A percentile compares a stretch with the other conserved stretches of the same genome.
phyloP scores from a whole-genome alignment of 2,888 invertebrate species.

The Drosophila neotestacea region DNA sequence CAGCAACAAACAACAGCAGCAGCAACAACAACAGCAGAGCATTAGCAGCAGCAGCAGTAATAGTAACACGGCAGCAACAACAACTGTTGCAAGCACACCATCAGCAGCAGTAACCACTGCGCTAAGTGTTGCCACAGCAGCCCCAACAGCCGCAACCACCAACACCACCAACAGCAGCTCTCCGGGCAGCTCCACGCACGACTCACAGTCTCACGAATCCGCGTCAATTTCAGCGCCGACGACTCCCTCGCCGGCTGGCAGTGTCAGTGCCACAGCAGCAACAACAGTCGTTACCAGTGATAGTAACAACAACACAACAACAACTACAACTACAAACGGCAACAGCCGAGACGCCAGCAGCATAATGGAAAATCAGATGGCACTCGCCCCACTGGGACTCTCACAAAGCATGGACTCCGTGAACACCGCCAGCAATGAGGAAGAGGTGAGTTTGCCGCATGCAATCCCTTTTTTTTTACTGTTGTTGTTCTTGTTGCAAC shows the following conservation, averaged over 20 bases:
- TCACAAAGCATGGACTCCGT: conserved; percentile 99
- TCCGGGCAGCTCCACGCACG: conserved; percentile 74
- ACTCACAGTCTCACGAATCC: conserved; percentile 75
- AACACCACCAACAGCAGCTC: conserved; percentile 53
- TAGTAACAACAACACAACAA: conserved; percentile 76
- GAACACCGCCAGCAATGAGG: conserved; percentile 97
- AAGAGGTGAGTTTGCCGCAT: conserved; percentile 91
- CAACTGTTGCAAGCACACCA: conserved; percentile 46
- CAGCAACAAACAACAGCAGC: conserved; percentile 60
- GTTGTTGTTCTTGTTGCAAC: neutral
- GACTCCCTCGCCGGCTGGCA: conserved; percentile 78
- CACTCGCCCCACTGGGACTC: conserved; percentile 90
- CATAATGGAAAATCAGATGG: conserved; percentile 86
- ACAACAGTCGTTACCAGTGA: conserved; percentile 71
- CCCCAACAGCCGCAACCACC: conserved; percentile 53
- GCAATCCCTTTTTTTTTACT: neutral
- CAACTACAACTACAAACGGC: conserved; percentile 63
- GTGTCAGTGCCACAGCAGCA: conserved; percentile 64
- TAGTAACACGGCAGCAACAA: conserved; percentile 48
- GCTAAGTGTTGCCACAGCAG: conserved; percentile 49
- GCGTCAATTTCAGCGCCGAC: conserved; percentile 75
- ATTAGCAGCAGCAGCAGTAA: conserved; percentile 47
- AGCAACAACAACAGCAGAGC: conserved; percentile 55
- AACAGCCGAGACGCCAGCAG: conserved; percentile 72
- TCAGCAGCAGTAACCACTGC: conserved; percentile 49